A percentile compares a stretch with the other conserved stretches of the same genome.
Conservation (phyloP, 2,797 vertebrate genomes). For the Atherinosoma microstoma region DNA sequence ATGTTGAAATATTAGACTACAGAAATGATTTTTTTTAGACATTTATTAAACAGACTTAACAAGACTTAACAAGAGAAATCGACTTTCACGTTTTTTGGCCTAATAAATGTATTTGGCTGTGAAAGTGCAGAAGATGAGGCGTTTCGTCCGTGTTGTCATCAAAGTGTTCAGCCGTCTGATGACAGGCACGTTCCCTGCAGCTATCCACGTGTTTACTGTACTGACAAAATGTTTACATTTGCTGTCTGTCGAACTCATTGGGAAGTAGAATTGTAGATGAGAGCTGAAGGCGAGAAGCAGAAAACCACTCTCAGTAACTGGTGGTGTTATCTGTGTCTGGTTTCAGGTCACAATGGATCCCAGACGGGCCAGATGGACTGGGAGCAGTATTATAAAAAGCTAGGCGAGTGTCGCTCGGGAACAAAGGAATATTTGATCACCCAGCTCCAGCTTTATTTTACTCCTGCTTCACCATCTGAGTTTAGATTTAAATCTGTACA, state of each 20-base stretch:
- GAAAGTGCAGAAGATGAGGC: background rate
- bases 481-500: background rate
- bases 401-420: constrained; percentile 70
- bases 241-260: constrained; percentile 52
- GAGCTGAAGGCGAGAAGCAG: constrained; percentile 37
- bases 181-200: constrained; percentile 21
- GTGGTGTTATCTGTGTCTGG: constrained; percentile 73
- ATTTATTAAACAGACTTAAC: background rate
- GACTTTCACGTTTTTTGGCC: background rate
- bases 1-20: background rate
- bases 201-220: constrained; percentile 49
- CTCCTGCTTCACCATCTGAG: background rate
- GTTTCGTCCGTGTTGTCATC: constrained; percentile 1
- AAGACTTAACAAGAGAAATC: background rate
- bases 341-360: constrained; percentile 84
- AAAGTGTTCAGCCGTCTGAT: constrained; percentile 11
- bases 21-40: background rate
- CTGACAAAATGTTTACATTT: constrained; percentile 30
- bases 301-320: constrained; percentile 51
- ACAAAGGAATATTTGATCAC: constrained; percentile 31
- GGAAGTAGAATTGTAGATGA: constrained; percentile 36
- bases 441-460: constrained; percentile 8
- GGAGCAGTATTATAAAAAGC: constrained; percentile 83
- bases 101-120: background rate
- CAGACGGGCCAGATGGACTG: constrained; percentile 84